Evolutionary conservation across 1,140 invertebrate genomes (phyloP).

Genomic region (Brachionus angularis): DNA sequence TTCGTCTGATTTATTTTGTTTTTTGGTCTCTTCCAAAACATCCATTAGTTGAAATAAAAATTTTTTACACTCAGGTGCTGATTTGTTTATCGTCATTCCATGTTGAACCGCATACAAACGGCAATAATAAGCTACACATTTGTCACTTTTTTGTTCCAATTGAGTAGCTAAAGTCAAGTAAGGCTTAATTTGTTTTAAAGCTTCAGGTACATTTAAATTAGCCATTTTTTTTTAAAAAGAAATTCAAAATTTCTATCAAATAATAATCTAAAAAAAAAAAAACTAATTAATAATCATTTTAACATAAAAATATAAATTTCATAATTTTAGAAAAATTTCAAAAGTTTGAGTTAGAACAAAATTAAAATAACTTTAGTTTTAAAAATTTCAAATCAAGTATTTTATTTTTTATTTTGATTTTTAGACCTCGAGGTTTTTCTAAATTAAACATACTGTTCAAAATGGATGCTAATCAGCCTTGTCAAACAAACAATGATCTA

Average conservation of each 20-base stretch:
- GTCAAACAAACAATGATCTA: no score
- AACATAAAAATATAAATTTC: no score
- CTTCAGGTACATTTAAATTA: constrained; percentile 14
- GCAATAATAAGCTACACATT: constrained; percentile 43
- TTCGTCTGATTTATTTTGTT: constrained; percentile 60
- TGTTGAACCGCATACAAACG: constrained; percentile 64
- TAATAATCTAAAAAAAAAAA: no score
- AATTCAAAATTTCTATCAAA: background rate
- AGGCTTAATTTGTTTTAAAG: constrained; percentile 23
- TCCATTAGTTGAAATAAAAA: constrained; percentile 76
- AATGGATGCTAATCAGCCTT: no score
- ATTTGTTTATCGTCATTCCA: constrained; percentile 64
- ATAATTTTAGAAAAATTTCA: no score
- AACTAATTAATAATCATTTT: no score
- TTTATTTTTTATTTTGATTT: no score
- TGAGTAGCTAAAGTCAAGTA: constrained; percentile 35
- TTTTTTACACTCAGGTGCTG: constrained; percentile 59
- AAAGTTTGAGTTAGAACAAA: no score
- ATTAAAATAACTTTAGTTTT: no score
- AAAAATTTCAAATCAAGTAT: no score
- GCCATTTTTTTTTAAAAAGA: constrained; percentile 1
- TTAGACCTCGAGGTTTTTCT: no score
- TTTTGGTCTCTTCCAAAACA: constrained; percentile 69
- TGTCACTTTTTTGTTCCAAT: constrained; percentile 26
- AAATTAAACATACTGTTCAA: no score